Base-by-base conservation (phyloP, 37 sponge, comb jelly and placozoan genomes). In the Diacarnus erythraeanus region DNA sequence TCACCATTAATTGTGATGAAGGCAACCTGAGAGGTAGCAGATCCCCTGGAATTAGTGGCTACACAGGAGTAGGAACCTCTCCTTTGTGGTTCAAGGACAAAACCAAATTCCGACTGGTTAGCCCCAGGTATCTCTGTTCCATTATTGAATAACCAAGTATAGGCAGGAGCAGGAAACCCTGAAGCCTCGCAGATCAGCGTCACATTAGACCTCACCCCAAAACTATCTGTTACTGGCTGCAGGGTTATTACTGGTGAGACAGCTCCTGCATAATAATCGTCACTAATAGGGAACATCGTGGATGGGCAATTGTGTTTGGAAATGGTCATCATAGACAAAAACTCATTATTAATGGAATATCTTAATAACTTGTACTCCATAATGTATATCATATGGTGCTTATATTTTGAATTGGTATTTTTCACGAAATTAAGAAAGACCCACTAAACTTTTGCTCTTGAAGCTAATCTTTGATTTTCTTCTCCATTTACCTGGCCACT, bases 21-120 rank as follows among this genome's bases (percentile, higher is more conserved):
- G 30, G 77, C 77, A 58, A 17, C 20, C 2, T 26, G 20, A 17
- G 77, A 76, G 2, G n/a, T 21, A 1, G 39, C 77, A n/a, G 39
- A 38, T 58, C 64, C 64, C 2, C 9, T 59, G 22, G 36, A 31
- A 33, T 76, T 76, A 38, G 57, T 33, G 21, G 77, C 77, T 1
- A 22, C 38, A 42, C 77, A 76, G 64, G 29, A 59, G 37, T 76
- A 76, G 38, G 23, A 10, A n/a, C 77, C 77, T 59, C 77, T 76
- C 60, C 34, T 38, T 38, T 59, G 63, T 38, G 39, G 63, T 38
- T 9, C 34, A 21, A 60, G 41, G 8, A 42, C 38, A 41, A 76
- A 34, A 39, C 27, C 3, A 15, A 38, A 41, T 12, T 25, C 39
- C 5, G 57, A 63, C 2, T 60, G 23, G 1, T 18, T 31, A 3